These are phyloP conservation scores for Pantelozetes paolii DNA, from an alignment of 2,888 invertebrate genomes.

Conservation along the genomic window DNA sequence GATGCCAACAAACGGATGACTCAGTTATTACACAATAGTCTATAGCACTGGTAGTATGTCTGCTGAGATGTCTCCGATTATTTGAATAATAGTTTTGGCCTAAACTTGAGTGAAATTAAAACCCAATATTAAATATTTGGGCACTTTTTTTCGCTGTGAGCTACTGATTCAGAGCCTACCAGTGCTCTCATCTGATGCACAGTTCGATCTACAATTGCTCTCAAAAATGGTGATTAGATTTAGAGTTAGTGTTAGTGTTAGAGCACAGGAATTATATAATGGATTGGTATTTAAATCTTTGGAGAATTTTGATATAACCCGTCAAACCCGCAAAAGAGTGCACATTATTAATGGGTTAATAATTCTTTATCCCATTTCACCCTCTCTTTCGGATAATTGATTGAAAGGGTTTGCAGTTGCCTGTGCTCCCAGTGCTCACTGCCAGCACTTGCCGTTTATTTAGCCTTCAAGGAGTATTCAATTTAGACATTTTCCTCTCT, in stretches of 20 bases:
- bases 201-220: not conserved
- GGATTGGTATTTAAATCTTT: constrained; percentile 25
- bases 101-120: constrained; percentile 23
- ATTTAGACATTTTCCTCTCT: not conserved
- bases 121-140: constrained; percentile 29
- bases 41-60: not conserved
- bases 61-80: not conserved
- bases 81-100: constrained; percentile 3
- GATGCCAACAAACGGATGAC: constrained; percentile 8
- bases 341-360: constrained; percentile 18
- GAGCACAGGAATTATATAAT: not conserved
- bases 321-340: not conserved
- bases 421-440: not conserved
- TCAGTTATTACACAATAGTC: constrained; percentile 13
- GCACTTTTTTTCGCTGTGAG: constrained; percentile 18
- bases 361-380: constrained; percentile 19
- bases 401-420: not conserved
- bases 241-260: not conserved
- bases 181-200: not conserved
- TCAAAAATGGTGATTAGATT: not conserved
- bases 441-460: not conserved
- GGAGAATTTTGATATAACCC: constrained; percentile 18
- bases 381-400: not conserved
- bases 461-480: no score
- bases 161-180: not conserved